Base-by-base conservation (phyloP, 2,888 invertebrate species). In the Dolichopus griseipennis region DNA sequence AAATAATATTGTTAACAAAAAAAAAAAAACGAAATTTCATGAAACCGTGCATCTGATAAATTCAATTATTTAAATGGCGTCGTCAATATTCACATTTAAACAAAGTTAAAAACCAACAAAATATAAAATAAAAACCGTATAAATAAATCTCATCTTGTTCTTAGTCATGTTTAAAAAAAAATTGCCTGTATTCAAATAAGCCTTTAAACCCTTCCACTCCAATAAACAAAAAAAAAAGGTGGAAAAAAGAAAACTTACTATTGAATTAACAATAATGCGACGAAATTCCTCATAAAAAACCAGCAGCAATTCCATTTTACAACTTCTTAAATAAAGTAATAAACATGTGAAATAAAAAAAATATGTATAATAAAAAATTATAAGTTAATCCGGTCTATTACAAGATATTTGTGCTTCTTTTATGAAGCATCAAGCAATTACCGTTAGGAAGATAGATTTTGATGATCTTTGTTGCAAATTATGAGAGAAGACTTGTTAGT, bases 11-110 rank as follows among this genome's bases (percentile, higher is more conserved):
- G 37, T 7, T 37, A 10, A n/a, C n/a, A n/a, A 27, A 27, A 27
- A 27, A 27, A 37, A 37, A 37, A 52, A 52, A 52, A 52, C 18
- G n/a, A n/a, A 52, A 52, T 18, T 52, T 52, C 52, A 52, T 52
- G 52, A 52, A 52, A 52, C 52, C 52, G 52, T 52, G 52, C 52
- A 52, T 52, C 52, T 52, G 52, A 52, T 52, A 52, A 52, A 52
- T 52, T 15, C 52, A 52, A 52, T 52, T 52, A 52, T 52, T 52
- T 52, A 52, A 52, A 52, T 52, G 52, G 52, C 52, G 52, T 18
- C 52, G 52, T 52, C 52, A 52, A 52, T 52, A 52, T 52, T 52
- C n/a, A 52, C 52, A 43, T 43, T 43, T 52, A 15, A 9, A 52
- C 52, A 43, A 43, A 43, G 43, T 9, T 43, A 43, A n/a, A 43